Conservation (phyloP, 2,113 vertebrate genomes). For the Forbesichthys papilliferus region DNA sequence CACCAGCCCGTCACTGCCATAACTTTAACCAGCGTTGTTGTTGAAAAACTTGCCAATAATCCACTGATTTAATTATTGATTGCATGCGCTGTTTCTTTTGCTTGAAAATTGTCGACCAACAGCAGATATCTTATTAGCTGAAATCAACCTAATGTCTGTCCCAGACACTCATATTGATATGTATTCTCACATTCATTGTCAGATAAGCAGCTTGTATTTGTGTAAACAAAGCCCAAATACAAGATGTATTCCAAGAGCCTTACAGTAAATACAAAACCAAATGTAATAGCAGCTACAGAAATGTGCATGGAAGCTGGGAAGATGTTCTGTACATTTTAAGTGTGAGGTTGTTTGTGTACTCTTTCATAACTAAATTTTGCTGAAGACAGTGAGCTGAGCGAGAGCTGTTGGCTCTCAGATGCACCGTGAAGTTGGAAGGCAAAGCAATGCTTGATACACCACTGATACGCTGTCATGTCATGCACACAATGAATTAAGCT, state of each 20-base stretch:
- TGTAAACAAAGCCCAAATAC: constrained; percentile 10
- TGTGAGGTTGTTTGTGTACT: constrained; percentile 10
- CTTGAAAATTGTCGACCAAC: constrained; percentile 5
- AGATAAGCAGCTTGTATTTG: constrained; percentile 14
- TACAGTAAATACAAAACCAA: too few species aligned
- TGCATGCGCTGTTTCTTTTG: constrained; percentile 14
- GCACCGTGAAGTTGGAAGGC: neutral
- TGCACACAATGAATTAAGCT: constrained; percentile 5
- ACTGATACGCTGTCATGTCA: constrained; percentile 2
- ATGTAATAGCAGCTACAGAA: constrained; percentile 4
- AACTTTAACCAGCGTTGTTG: constrained; percentile 11
- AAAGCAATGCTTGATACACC: constrained; percentile 1
- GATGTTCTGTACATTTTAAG: constrained; percentile 11
- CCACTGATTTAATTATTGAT: constrained; percentile 11
- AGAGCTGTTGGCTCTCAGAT: neutral
- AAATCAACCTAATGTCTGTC: neutral
- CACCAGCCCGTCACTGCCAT: neutral
- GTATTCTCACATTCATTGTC: constrained; percentile 26
- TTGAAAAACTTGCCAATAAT: constrained; percentile 5
- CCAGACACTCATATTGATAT: constrained; percentile 10
- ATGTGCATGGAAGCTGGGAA: constrained; percentile 10
- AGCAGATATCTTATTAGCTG: constrained; percentile 9
- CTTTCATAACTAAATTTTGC: constrained; percentile 1
- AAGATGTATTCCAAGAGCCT: too few species aligned
- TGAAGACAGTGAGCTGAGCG: constrained; percentile 1